Conservation (phyloP, 2,888 invertebrate genomes). For the Cryptocephalus moraei region DNA sequence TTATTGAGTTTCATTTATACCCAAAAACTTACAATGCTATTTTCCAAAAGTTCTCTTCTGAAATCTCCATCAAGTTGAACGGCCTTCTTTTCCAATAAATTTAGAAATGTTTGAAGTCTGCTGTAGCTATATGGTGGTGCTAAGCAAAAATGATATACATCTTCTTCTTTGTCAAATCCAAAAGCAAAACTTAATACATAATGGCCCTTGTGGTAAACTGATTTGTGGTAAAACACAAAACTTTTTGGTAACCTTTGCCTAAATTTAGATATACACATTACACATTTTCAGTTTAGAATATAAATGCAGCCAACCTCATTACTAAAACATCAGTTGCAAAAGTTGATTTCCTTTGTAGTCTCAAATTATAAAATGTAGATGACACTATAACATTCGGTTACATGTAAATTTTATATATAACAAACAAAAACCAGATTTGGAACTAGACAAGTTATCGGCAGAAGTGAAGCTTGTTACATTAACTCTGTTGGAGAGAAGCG, state of each 20-base stretch:
- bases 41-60: slow-evolving; percentile 59
- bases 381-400: too few relatives aligned
- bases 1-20: not conserved
- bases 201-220: slow-evolving; percentile 77
- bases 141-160: slow-evolving; percentile 90
- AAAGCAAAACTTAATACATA: slow-evolving; percentile 91
- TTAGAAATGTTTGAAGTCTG: slow-evolving; percentile 74
- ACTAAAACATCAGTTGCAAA: not conserved
- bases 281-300: too few relatives aligned
- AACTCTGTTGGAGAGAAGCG: too few relatives aligned
- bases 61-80: slow-evolving; percentile 46
- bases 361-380: too few relatives aligned
- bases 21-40: slow-evolving; percentile 47
- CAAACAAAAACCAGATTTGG: too few relatives aligned
- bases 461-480: too few relatives aligned
- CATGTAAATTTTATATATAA: too few relatives aligned
- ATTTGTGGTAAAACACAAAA: slow-evolving; percentile 87
- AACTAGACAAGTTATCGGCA: too few relatives aligned
- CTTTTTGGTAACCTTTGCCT: slow-evolving; percentile 73
- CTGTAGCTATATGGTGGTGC: slow-evolving; percentile 95
- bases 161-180: slow-evolving; percentile 89
- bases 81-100: slow-evolving; percentile 55
- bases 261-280: slow-evolving; percentile 11
- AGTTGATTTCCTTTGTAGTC: too few relatives aligned
- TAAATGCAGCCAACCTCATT: too few relatives aligned